A percentile compares a stretch with the other conserved stretches of the same genome.
Conservation (phyloP, 2,113 vertebrate genomes). For the Protomyctophum bolini region DNA sequence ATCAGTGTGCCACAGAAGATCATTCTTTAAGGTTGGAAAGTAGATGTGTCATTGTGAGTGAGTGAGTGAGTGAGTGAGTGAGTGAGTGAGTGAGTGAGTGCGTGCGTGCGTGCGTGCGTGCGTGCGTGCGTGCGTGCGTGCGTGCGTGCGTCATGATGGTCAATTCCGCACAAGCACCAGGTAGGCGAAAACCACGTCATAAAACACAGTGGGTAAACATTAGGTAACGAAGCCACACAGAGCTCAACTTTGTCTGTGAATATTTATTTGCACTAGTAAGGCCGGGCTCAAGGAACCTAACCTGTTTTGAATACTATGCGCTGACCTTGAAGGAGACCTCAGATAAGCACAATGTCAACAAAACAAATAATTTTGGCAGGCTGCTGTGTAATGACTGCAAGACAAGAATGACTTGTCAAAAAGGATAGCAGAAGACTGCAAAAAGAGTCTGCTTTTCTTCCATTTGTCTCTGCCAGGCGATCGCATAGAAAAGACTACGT, state of each 20-base stretch:
- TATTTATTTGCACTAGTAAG: constrained; percentile 44
- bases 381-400: neutral
- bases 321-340: constrained; percentile 16
- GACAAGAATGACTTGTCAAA: neutral
- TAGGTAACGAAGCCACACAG: constrained; percentile 3
- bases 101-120: too few species aligned
- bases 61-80: too few species aligned
- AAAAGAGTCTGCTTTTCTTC: neutral
- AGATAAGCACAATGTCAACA: constrained; percentile 24
- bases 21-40: too few species aligned
- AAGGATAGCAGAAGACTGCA: neutral
- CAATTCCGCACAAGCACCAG: too few species aligned
- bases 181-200: constrained; percentile 26
- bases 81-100: too few species aligned
- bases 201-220: constrained; percentile 40
- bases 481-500: too few species aligned
- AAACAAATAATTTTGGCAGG: neutral
- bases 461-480: too few species aligned
- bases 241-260: constrained; percentile 16
- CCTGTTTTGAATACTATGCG: constrained; percentile 16
- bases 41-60: too few species aligned
- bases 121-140: too few species aligned
- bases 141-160: too few species aligned
- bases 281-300: constrained; percentile 35
- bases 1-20: too few species aligned